Evolutionary conservation across 1,140 invertebrate genomes (phyloP).

Genomic region (Polyergus mexicanus): DNA sequence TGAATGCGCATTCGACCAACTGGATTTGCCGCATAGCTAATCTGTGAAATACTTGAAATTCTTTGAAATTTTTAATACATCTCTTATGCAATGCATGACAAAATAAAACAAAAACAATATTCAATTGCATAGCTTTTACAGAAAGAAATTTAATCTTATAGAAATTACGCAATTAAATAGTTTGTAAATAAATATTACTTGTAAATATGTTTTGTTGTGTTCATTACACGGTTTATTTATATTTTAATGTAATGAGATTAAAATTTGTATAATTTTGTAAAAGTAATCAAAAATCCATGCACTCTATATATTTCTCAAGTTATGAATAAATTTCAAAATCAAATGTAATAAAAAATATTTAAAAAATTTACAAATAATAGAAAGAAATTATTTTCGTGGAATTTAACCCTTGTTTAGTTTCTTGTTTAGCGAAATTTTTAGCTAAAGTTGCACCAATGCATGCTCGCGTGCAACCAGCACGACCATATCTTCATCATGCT

Average conservation of each 20-base stretch:
- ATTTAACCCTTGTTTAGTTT: conserved; percentile 10
- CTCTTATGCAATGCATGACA: background rate
- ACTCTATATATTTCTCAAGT: background rate
- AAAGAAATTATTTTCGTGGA: background rate
- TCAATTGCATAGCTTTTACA: background rate
- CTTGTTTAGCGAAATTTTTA: conserved; percentile 25
- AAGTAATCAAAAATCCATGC: background rate
- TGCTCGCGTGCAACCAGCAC: conserved; percentile 55
- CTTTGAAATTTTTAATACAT: conserved; percentile 45
- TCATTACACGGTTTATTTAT: background rate
- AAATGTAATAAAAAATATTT: conserved; percentile 4
- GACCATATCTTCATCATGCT: background rate
- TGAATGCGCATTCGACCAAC: no score
- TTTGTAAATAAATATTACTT: conserved; percentile 12
- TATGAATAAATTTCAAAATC: background rate
- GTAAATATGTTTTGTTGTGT: background rate
- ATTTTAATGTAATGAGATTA: background rate
- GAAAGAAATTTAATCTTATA: background rate
- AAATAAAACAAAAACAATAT: background rate
- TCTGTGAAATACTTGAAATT: no score
- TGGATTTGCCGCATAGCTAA: no score
- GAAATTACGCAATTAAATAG: background rate
- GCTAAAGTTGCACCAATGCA: conserved; percentile 54
- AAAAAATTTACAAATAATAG: conserved; percentile 1
- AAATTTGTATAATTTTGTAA: conserved; percentile 1